Conservation (phyloP, 2,888 invertebrate species). For the Leucania comma region DNA sequence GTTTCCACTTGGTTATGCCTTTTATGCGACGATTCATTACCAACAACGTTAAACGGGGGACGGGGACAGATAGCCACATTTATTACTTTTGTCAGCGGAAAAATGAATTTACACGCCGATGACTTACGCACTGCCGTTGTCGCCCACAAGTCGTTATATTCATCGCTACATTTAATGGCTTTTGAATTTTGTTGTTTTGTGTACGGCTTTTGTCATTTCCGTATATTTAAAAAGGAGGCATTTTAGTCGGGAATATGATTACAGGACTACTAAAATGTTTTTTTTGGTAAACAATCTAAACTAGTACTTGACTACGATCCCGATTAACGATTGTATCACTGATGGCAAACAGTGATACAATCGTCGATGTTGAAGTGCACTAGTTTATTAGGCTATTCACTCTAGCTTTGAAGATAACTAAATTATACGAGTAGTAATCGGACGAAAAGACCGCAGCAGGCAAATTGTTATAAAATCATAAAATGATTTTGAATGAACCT, state of each 20-base stretch:
- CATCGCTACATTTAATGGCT: constrained; percentile 63
- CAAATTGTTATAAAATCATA: background rate
- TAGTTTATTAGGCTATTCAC: too few relatives aligned
- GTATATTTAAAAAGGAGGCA: constrained; percentile 23
- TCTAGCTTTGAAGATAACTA: too few relatives aligned
- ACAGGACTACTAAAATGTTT: background rate
- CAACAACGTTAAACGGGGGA: constrained; percentile 81
- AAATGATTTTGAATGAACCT: background rate
- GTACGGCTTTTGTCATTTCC: constrained; percentile 36
- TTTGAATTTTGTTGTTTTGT: constrained; percentile 58
- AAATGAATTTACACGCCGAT: constrained; percentile 87
- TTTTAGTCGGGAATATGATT: constrained; percentile 9
- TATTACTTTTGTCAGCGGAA: constrained; percentile 90
- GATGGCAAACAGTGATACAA: too few relatives aligned
- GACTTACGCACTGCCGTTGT: constrained; percentile 63
- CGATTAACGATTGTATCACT: too few relatives aligned
- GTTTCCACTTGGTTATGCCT: constrained; percentile 90
- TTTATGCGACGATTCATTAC: constrained; percentile 90
- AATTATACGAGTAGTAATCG: too few relatives aligned
- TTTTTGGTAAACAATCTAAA: too few relatives aligned
- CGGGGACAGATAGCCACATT: constrained; percentile 88
- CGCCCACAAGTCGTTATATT: constrained; percentile 62
- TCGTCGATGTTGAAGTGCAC: too few relatives aligned
- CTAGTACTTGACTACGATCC: too few relatives aligned
- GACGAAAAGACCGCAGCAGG: too few relatives aligned